These are phyloP conservation scores for Excalfactoria chinensis DNA, from an alignment of 2,113 vertebrate genomes.

Conservation along the genomic window DNA sequence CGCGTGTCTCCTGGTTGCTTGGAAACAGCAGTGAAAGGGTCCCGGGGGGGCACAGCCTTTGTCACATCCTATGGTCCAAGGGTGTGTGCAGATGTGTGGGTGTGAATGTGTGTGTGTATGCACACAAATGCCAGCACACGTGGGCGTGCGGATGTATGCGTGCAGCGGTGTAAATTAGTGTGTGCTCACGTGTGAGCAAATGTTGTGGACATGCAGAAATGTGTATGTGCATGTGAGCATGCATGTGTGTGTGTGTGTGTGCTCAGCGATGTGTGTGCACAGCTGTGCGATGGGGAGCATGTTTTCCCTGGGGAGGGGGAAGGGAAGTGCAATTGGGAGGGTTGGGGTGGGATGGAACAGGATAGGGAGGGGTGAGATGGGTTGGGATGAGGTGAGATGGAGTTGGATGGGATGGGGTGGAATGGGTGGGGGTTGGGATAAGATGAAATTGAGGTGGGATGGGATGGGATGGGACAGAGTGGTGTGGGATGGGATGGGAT, in stretches of 20 bases:
- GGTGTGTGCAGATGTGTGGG: not conserved
- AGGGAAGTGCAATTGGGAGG: not conserved
- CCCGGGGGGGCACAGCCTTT: not conserved
- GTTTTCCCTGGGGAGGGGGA: no score
- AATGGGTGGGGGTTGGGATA: no score
- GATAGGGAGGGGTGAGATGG: no score
- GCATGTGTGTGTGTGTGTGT: not conserved
- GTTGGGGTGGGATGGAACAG: not conserved
- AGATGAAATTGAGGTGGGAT: no score
- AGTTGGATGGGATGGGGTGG: no score
- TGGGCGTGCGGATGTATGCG: not conserved
- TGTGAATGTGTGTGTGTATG: not conserved
- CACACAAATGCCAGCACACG: no score
- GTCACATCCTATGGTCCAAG: not conserved
- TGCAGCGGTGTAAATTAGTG: not conserved
- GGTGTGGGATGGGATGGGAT: no score
- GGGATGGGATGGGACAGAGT: no score
- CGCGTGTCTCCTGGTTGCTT: not conserved
- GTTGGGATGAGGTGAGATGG: no score
- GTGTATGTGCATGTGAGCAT: no score
- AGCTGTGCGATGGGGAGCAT: not conserved
- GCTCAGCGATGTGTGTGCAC: not conserved
- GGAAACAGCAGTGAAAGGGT: not conserved
- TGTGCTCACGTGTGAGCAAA: accelerated
- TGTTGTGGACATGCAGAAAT: no score